Evolutionary conservation across 2,113 vertebrate species (phyloP), one percentile per base, ranked within the genome.

Genomic region (Nothobranchius furzeri): DNA sequence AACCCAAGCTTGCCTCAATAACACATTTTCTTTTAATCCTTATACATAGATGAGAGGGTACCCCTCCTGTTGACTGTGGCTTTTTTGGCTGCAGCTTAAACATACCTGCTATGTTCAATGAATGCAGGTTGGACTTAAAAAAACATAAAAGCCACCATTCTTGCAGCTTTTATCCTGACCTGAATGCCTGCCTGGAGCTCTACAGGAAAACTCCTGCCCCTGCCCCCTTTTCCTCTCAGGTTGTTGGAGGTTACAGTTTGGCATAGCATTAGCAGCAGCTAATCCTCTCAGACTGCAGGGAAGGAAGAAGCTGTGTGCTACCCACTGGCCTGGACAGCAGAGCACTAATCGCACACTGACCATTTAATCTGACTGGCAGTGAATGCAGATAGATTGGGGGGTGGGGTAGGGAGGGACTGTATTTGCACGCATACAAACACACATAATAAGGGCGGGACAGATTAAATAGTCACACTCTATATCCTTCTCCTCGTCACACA

Each of bases 251-350:
- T 87, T 87, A 83, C 79, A 53, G 52, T 83, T 82, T 88, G 89
- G 87, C 75, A 87, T 88, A 89, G 89, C 87, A 79, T 94, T 93
- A 93, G 72, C 87, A 74, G 68, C 61, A 57, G 88, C 90, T 93
- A 94, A 94, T 94, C 94, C 87, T 91, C 93, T 94, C 85, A 89
- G 88, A 75, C 87, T 87, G 72, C 67, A 87, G 84, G 89, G 81
- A 77, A 84, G 72, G 80, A 83, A 84, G 69, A 68, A 70, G 73
- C 84, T 75, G 70, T 70, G 17, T 68, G 85, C 81, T 71, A 80
- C 71, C 70, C 78, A 58, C 78, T 70, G 80, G 78, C 79, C 67
- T 9, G 87, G 91, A 62, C 85, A 83, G 79, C 88, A 76, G 77
- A 60, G 83, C 82, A 70, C 87, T 90, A 86, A 91, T 91, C 88